These are phyloP conservation scores for Apodemia mormo DNA, from an alignment of 2,888 invertebrate species.

Conservation along the genomic window DNA sequence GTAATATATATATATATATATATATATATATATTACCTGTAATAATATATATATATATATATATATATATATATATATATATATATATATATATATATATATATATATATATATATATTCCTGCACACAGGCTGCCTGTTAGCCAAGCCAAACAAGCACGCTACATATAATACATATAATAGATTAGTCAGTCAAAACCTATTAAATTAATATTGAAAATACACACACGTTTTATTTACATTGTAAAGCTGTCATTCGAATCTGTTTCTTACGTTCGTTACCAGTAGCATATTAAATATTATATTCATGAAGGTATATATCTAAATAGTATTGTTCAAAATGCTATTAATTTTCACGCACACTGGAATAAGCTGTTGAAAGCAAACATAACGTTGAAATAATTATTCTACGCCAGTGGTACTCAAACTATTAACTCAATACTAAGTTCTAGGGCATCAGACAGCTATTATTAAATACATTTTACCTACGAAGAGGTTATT, in stretches of 20 bases:
- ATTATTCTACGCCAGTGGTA: slow-evolving; percentile 3
- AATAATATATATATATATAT: too few relatives aligned
- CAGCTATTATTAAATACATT: background rate
- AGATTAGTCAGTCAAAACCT: too few relatives aligned
- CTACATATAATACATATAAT: too few relatives aligned
- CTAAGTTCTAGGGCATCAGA: background rate
- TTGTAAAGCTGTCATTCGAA: background rate
- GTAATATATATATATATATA: too few relatives aligned
- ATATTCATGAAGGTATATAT: background rate
- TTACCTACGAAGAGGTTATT: background rate
- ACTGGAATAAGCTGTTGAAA: slow-evolving; percentile 6
- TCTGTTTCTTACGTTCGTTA: background rate
- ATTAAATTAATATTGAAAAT: too few relatives aligned
- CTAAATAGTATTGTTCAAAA: slow-evolving; percentile 21
- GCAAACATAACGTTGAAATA: slow-evolving; percentile 10
- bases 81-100: too few relatives aligned
- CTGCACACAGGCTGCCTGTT: too few relatives aligned
- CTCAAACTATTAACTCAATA: slow-evolving; percentile 2
- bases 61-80: too few relatives aligned
- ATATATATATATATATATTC: too few relatives aligned
- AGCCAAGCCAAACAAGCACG: too few relatives aligned
- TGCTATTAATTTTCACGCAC: slow-evolving; percentile 29
- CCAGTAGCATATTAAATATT: background rate
- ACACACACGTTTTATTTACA: background rate
- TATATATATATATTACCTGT: too few relatives aligned